Evolutionary conservation across 2,113 vertebrate species (phyloP), one percentile per base, ranked within the genome.

Genomic region (Pteropus alecto): DNA sequence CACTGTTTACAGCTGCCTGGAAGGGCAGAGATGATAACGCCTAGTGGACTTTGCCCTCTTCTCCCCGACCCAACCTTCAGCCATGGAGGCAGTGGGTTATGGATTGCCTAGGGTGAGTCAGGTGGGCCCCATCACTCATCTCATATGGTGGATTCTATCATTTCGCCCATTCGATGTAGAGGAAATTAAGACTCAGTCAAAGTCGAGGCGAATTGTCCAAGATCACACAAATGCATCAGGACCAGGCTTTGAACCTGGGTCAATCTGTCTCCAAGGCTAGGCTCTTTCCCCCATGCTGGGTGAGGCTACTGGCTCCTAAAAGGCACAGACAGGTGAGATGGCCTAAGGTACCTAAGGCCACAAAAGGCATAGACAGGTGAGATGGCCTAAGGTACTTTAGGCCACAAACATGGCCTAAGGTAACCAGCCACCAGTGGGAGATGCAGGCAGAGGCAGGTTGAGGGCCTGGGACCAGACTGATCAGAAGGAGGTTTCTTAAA

Each of bases 11-110:
- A 90, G 77, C 85, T 15, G 11, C 43, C 38, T n/a, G 6, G 26
- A 46, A 26, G 83, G 67, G 79, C 68, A 2, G 30, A 22, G 30
- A 67, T 10, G 33, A 88, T 63, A 82, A 82, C 4, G 1, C 71
- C 48, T 84, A 14, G 15, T 6, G 54, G 68, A 95, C 96, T 96
- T 93, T 67, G 56, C 26, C 54, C 61, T 93, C 24, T 18, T 76
- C n/a, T 73, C 77, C 76, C 65, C 48, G 63, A 76, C 70, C 78
- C 48, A 63, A 14, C n/a, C 91, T 96, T 83, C 61, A 76, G 6
- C 48, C n/a, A 2, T 0, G 7, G 87, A 43, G 61, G n/a, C 41
- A 4, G 9, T 46, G 56, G 68, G 63, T 65, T 46, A 26, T 5
- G 19, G 30, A 8, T 1, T 61, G 30, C 68, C 41, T 76, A 21